phyloP scores from a whole-genome alignment of 1,140 invertebrate species.

The Drosophila athabasca region DNA sequence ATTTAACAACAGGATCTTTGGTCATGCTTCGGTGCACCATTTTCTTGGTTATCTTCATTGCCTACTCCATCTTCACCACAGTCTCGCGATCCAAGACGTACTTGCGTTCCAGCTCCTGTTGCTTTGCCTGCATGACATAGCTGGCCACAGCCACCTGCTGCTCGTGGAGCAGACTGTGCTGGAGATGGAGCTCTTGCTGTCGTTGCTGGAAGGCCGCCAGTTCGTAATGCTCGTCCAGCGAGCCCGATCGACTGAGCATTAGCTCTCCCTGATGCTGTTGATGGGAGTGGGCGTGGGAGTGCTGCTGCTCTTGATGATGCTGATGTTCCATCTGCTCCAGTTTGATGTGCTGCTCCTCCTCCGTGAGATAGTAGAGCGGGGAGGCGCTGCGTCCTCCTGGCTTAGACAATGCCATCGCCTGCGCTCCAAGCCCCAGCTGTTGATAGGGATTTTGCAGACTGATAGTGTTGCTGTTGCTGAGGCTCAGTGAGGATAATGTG shows the following conservation, averaged over 20 bases:
- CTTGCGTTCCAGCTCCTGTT: slow-evolving; percentile 72
- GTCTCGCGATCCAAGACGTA: slow-evolving; percentile 69
- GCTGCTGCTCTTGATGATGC: slow-evolving; percentile 48
- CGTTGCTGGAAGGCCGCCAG: slow-evolving; percentile 64
- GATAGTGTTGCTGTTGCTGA: slow-evolving; percentile 57
- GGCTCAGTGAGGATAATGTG: slow-evolving; percentile 71
- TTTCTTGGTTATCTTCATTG: neutral
- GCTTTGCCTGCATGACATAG: slow-evolving; percentile 62
- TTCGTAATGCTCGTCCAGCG: slow-evolving; percentile 70
- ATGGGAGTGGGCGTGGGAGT: slow-evolving; percentile 16
- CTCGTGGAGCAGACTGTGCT: slow-evolving; percentile 50
- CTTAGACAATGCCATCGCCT: slow-evolving; percentile 61
- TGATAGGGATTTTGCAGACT: slow-evolving; percentile 70
- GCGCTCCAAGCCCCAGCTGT: slow-evolving; percentile 56
- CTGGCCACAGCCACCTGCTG: slow-evolving; percentile 60
- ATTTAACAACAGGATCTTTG: slow-evolving; percentile 77
- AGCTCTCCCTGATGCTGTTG: slow-evolving; percentile 61
- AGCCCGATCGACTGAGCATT: slow-evolving; percentile 60
- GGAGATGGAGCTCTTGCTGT: slow-evolving; percentile 51
- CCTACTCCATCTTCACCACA: slow-evolving; percentile 79
- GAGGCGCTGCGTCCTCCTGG: slow-evolving; percentile 24
- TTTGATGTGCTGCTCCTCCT: slow-evolving; percentile 57
- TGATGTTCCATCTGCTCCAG: slow-evolving; percentile 61
- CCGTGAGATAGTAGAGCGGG: slow-evolving; percentile 56
- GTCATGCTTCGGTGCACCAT: slow-evolving; percentile 31